Base-by-base conservation (phyloP, 2,888 invertebrate genomes). In the Cataglyphis rosenhaueri region DNA sequence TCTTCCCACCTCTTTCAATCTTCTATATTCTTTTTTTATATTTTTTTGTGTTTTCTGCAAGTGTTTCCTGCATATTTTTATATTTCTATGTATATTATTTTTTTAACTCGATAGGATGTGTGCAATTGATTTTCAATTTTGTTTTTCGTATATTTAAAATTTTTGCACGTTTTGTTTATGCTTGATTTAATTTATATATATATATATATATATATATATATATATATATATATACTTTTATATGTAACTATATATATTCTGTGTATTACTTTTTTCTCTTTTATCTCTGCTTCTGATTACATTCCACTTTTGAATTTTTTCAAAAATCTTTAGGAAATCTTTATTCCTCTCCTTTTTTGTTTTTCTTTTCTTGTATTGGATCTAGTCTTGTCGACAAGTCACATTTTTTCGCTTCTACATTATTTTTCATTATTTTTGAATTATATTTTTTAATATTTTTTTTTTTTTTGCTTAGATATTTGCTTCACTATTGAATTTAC, bases 1-100 rank as follows among this genome's bases (percentile, higher is more conserved):
- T 64, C 59, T 71, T 74, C 59, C 66, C 76, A 55, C 59, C 29
- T 82, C 35, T 66, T 52, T 57, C 70, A 48, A 64, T 68, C 61
- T 57, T 48, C 29, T 15, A n/a, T n/a, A 25, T 44, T n/a, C 59
- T 57, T 62, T 75, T 65, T 55, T 73, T 32, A 65, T 29, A 10
- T 65, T 70, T 79, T 81, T 81, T 65, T 64, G 6, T 52, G 1
- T 71, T 71, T 82, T 62, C 41, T 21, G 29, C 52, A 29, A 25
- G 35, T n/a, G 48, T 65, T 57, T 44, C 62, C n/a, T 55, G 55
- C 21, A 48, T 59, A 57, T 32, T 48, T 32, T 44, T 29, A 41
- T 35, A 38, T 41, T 62, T 79, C 75, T 41, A 2, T n/a, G 6
- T 62, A 41, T 35, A 66, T 3, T 25, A 25, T 48, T 29, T 29